Base-by-base conservation (phyloP, 1,140 invertebrate species). In the Gonioctena quinquepunctata region DNA sequence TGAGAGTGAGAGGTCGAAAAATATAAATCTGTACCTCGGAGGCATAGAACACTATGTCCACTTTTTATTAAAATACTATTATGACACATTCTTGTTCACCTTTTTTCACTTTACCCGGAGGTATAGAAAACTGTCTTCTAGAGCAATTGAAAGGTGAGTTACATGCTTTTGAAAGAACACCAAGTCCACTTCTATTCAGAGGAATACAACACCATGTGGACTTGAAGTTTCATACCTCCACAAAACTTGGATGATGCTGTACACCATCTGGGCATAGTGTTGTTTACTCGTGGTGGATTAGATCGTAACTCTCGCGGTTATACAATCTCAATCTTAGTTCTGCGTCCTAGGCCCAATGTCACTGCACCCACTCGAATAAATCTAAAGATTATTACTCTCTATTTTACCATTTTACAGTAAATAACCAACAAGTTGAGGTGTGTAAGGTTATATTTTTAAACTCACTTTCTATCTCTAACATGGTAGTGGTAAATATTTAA, bases 361-460 rank as follows among this genome's bases (percentile, higher is more conserved):
- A 28, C 27, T 28, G 27, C 27, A 28, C 27, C 27, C n/a, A n/a
- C 56, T 59, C 56, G 19, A 62, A 62, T 62, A 62, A 62, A 27
- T 62, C 59, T 33, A 62, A 62, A 62, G 25, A 62, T 33, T 33
- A 62, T 62, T 33, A n/a, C n/a, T n/a, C 59, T 62, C 59, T 62
- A 62, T 19, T 33, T n/a, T 62, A 62, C 33, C 33, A 62, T 62
- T 62, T 62, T 62, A 62, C 59, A 62, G 59, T 62, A 42, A 62
- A 62, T n/a, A 27, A 27, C 18, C 8, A 18, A 62, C 60, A 16
- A 62, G 33, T 27, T 62, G 33, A 18, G 33, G 60, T 62, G 33
- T 62, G 60, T 62, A 62, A 62, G 33, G 26, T 62, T 62, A 62
- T 59, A 27, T 62, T 62, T 62, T 62, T 62, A 22, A 62, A 62